Base-by-base conservation (phyloP, 2,888 invertebrate species). In the Agriopis leucophaearia region DNA sequence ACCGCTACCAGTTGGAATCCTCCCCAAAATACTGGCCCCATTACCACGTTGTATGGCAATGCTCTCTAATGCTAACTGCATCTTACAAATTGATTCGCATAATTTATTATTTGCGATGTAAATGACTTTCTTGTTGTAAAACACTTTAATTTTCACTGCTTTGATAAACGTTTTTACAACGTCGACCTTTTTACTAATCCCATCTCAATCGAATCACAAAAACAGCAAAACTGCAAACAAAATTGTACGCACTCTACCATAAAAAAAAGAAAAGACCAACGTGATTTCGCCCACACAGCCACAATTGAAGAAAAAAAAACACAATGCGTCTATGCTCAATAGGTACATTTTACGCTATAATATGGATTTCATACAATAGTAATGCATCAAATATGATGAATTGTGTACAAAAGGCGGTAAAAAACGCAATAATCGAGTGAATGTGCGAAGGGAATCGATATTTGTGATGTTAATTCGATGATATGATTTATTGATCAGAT, bases 321-420 rank as follows among this genome's bases (percentile, higher is more conserved):
- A 72, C 65, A 74, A 72, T 67, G 48, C 64, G 45, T 59, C 61
- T 67, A 66, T 63, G 69, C 48, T 67, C 55, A 60, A 67, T 69
- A n/a, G n/a, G n/a, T n/a, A 59, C 63, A 67, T 70, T 72, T 61
- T 27, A 72, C 69, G 72, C 54, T 48, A 51, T 65, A 69, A 63
- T 71, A 62, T 62, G 65, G 56, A 68, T 64, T 69, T 61, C 38
- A 48, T 54, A 68, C 68, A 69, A 69, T 69, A 36, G 56, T 64
- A 47, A 69, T 69, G 64, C 68, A 69, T 69, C 68, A 64, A 68
- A 64, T 56, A 56, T 42, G 64, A 56, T 64, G 68, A 69, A 69
- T 60, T 9, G 59, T 9, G 40, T 35, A 69, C 68, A 69, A 69
- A 59, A 45, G 68, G 55, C 55, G 55, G 60, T 69, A 69, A 69